These are phyloP conservation scores for Volucella inanis DNA, from an alignment of 2,888 invertebrate genomes.

Conservation along the genomic window DNA sequence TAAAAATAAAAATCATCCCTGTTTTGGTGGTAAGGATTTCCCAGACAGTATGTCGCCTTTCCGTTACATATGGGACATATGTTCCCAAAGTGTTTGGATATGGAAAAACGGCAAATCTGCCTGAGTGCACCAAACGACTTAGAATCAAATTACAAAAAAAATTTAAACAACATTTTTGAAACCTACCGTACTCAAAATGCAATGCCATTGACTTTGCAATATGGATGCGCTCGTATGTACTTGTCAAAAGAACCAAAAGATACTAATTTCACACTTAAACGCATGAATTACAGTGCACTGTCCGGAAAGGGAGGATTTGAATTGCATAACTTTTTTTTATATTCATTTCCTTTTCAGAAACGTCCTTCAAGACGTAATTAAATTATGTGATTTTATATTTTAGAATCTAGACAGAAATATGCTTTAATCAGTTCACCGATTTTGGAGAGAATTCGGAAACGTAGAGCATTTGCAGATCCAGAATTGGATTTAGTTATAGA, in stretches of 20 bases:
- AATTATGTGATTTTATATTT: conserved; percentile 64
- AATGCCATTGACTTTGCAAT: conserved; percentile 26
- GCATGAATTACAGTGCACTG: conserved; percentile 32
- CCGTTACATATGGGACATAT: conserved; percentile 51
- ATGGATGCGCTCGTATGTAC: conserved; percentile 24
- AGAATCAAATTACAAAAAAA: conserved; percentile 56
- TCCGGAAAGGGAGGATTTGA: conserved; percentile 44
- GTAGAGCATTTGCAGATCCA: conserved; percentile 84
- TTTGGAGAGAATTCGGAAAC: conserved; percentile 83
- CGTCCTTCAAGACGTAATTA: background rate
- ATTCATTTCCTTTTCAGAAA: conserved; percentile 12
- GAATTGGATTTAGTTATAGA: conserved; percentile 83
- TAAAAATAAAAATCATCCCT: conserved; percentile 6
- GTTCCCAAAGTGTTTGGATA: conserved; percentile 32
- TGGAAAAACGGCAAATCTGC: conserved; percentile 38
- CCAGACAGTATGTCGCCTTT: conserved; percentile 69
- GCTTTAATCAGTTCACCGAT: conserved; percentile 81
- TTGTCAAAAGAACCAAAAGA: conserved; percentile 24
- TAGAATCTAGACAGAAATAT: conserved; percentile 81
- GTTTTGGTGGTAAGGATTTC: conserved; percentile 11
- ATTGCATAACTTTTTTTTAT: conserved; percentile 17
- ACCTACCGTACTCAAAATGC: conserved; percentile 35
- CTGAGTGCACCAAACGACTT: conserved; percentile 39
- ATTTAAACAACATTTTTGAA: conserved; percentile 51
- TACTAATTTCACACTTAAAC: conserved; percentile 67